phyloP scores from a whole-genome alignment of 2,888 invertebrate species.

The Oscheius myriophilus region DNA sequence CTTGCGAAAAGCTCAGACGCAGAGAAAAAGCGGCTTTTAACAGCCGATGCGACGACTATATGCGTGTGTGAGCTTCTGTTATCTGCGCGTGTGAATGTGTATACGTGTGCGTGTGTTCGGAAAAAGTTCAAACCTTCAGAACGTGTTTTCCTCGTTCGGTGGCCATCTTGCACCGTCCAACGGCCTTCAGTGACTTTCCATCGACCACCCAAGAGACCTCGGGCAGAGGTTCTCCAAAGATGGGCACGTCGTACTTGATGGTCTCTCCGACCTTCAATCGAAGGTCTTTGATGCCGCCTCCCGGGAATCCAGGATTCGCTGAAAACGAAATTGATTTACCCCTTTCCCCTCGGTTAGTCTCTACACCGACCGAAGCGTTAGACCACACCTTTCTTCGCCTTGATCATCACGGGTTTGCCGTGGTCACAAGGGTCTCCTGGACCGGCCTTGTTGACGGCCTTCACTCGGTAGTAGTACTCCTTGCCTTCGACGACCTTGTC shows the following conservation, averaged over 20 bases:
- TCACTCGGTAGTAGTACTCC: constrained; percentile 72
- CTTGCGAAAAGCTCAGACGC: too few species aligned
- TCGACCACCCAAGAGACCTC: constrained; percentile 85
- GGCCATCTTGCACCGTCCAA: constrained; percentile 71
- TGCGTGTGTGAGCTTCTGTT: too few species aligned
- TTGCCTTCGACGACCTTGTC: constrained; percentile 71
- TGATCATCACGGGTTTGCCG: constrained; percentile 77
- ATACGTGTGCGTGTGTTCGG: not conserved
- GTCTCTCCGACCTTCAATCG: constrained; percentile 95
- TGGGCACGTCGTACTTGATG: constrained; percentile 90
- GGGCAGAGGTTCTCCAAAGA: constrained; percentile 95
- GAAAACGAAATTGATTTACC: constrained; percentile 20
- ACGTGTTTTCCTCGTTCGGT: constrained; percentile 71
- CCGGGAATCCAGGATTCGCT: constrained; percentile 80
- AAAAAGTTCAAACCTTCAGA: constrained; percentile 73
- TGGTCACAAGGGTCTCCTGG: constrained; percentile 86
- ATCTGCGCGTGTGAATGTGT: not conserved
- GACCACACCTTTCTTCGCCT: constrained; percentile 62
- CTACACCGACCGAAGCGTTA: constrained; percentile 17
- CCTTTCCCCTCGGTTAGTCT: constrained; percentile 4
- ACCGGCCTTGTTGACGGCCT: constrained; percentile 90
- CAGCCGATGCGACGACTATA: too few species aligned
- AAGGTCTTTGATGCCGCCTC: constrained; percentile 87
- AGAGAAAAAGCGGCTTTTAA: too few species aligned
- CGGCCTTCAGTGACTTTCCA: constrained; percentile 72